Base-by-base conservation (phyloP, 2,797 vertebrate species). In the Enteromius anoplus region DNA sequence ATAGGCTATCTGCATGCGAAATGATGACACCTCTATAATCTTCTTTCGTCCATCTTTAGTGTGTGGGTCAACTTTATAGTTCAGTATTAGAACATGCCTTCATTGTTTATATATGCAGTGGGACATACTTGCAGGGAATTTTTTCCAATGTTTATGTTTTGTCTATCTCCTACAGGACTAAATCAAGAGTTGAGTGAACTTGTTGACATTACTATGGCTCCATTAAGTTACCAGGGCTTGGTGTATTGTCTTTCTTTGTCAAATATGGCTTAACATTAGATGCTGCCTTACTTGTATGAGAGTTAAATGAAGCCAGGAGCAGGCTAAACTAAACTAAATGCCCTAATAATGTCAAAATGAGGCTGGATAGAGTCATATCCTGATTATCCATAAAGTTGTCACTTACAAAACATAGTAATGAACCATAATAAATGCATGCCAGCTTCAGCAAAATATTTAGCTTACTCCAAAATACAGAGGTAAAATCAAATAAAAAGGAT, bases 51-150 rank as follows among this genome's bases (percentile, higher is more conserved):
- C 15, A 23, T 64, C 32, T 72, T 42, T 75, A 58, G 37, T 45
- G 5, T 72, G 11, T 32, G 26, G 26, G 69, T 68, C 47, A 65
- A 23, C 14, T 49, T 65, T 42, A 68, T 29, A 45, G 51, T 64
- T 42, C 29, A 17, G 5, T 84, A 32, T 73, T 79, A 79, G 55
- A 79, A 79, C 58, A 62, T 71, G 65, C n/a, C n/a, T 79, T 79
- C n/a, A 65, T 32, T 40, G 15, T 84, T n/a, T 29, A 69, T 47
- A 9, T 34, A 29, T 65, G 66, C 26, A 42, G 21, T 49, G 45
- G 42, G 53, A 37, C 19, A 19, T 45, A n/a, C 7, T 23, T 75
- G 32, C 17, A 17, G 34, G 51, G 51, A 11, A 3, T 26, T 9
- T 42, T 60, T 58, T 60, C n/a, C 32, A 26, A 23, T 58, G 72